Base-by-base conservation (phyloP, 2,797 vertebrate species). In the Pseudotriccus pelzelni region DNA sequence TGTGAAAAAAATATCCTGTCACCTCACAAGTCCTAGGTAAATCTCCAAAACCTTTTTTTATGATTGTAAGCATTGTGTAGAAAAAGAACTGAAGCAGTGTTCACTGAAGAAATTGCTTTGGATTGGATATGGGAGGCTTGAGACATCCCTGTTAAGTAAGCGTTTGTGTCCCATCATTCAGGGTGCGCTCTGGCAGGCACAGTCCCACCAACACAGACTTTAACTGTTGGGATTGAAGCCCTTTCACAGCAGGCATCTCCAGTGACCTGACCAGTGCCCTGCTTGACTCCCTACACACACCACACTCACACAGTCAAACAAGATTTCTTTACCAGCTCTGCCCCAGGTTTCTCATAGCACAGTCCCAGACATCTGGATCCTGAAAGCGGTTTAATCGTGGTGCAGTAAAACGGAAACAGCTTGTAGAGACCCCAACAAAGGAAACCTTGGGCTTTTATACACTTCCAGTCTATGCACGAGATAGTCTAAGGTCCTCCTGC, bases 231-330 rank as follows among this genome's bases (percentile, higher is more conserved):
- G 21, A 39, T 37, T 0, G 0, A 55, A 36, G 41, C 25, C 28
- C 15, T 6, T 27, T 60, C 6, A 6, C 32, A 75, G 19, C 2
- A 0, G 22, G 47, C 1, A 0, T 36, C 41, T 41, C 18, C 25
- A 41, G 69, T 47, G 69, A 16, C 62, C 53, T 11, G 22, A 23
- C 1, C 12, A 2, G 9, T 53, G 55, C 36, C 34, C 32, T 55
- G 36, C 70, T 14, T 20, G 11, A 50, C 27, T 49, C 25, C 55
- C 27, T 36, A 1, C 41, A 17, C 39, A 36, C 55, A 62, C 27
- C 47, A 32, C 3, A 1, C 19, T 62, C 55, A 17, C 34, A 14
- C 12, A 23, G 41, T 41, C 11, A 7, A 9, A 2, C 1, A 2
- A 41, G 32, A 6, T 41, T 43, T 75, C 55, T 43, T 55, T 55